Evolutionary conservation across 2,797 vertebrate genomes (phyloP).

Genomic region (Rhadinocentrus ornatus): DNA sequence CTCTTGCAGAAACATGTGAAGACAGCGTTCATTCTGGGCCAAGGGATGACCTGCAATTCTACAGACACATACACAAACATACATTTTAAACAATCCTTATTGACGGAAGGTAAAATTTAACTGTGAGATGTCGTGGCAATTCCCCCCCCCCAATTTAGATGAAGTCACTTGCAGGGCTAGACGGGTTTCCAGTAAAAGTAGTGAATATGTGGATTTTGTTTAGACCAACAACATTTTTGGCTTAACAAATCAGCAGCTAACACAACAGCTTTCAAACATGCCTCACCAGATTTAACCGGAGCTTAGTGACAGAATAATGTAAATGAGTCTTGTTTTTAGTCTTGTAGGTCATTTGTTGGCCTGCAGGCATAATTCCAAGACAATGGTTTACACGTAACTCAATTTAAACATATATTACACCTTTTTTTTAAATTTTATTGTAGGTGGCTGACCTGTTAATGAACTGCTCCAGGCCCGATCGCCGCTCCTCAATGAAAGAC

Average conservation of each 20-base stretch:
- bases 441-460: constrained; percentile 91
- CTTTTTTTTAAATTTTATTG: background rate
- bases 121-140: background rate
- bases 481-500: constrained; percentile 96
- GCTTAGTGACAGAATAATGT: background rate
- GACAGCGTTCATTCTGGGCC: constrained; percentile 99
- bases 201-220: constrained; percentile 9
- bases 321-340: background rate
- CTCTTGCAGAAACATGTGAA: constrained; percentile 99
- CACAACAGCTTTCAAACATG: constrained; percentile 13
- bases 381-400: background rate
- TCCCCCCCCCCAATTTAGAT: background rate
- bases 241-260: background rate
- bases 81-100: constrained; percentile 15
- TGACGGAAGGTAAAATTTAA: constrained; percentile 10
- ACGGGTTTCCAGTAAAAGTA: constrained; percentile 8
- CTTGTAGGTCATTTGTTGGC: background rate
- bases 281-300: background rate
- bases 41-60: constrained; percentile 99
- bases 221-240: background rate
- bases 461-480: constrained; percentile 96
- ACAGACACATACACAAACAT: constrained; percentile 30
- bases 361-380: background rate
- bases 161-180: background rate
- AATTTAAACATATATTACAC: background rate